Evolutionary conservation across 2,888 invertebrate species (phyloP).

Genomic region (Listrodromus nycthemerus): DNA sequence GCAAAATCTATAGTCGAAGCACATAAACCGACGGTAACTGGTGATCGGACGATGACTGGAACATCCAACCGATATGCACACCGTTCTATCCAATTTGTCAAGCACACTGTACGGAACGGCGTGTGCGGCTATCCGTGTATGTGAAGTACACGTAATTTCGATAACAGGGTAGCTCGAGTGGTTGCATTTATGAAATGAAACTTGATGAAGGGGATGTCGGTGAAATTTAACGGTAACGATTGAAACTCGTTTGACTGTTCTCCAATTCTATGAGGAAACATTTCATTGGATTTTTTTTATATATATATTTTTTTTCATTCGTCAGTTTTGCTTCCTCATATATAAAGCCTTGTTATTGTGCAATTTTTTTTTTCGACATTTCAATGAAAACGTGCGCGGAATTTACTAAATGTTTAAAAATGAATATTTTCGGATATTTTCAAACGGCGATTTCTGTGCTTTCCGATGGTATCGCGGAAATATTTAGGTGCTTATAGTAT

Average conservation of each 20-base stretch:
- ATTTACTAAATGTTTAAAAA: no score
- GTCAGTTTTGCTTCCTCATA: not conserved
- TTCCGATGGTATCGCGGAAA: no score
- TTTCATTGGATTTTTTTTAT: not conserved
- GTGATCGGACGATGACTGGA: not conserved
- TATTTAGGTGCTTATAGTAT: no score
- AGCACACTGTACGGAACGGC: not conserved
- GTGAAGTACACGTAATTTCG: not conserved
- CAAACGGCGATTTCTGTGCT: no score
- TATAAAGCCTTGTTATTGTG: no score
- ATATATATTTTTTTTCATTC: not conserved
- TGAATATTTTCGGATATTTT: no score
- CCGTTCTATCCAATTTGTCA: conserved; percentile 7
- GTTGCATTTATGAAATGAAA: conserved; percentile 15
- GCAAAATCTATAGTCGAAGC: not conserved
- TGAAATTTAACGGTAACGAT: conserved; percentile 19
- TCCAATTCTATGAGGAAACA: not conserved
- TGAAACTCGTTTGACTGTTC: not conserved
- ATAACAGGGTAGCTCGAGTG: not conserved
- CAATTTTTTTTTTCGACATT: no score
- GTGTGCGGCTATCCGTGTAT: not conserved
- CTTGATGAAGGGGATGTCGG: not conserved
- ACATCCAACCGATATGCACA: not conserved
- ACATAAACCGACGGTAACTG: not conserved
- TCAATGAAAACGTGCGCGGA: no score